These are phyloP conservation scores for Limenitis camilla DNA, from an alignment of 2,888 invertebrate species.

Conservation along the genomic window DNA sequence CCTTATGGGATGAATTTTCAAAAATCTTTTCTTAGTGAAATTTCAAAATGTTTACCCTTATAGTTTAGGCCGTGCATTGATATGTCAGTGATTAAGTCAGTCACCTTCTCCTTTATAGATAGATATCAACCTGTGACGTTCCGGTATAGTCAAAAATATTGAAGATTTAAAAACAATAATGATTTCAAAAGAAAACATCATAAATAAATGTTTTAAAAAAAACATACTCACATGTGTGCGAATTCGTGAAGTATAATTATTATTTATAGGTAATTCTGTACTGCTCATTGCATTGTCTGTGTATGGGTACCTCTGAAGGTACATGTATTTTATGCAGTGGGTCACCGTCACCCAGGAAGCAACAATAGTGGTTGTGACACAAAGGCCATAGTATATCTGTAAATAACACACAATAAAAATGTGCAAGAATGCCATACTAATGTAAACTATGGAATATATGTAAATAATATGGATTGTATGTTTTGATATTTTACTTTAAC, in stretches of 20 bases:
- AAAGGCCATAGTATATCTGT: slow-evolving; percentile 91
- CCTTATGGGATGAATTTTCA: too few relatives aligned
- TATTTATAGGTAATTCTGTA: slow-evolving; percentile 49
- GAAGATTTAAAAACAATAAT: too few relatives aligned
- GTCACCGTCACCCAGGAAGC: slow-evolving; percentile 95
- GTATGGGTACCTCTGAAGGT: slow-evolving; percentile 70
- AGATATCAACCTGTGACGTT: too few relatives aligned
- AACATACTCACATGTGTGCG: slow-evolving; percentile 46
- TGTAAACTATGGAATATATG: slow-evolving; percentile 12
- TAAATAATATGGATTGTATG: background rate
- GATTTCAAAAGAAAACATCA: background rate
- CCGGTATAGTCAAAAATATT: too few relatives aligned
- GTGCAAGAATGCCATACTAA: slow-evolving; percentile 11
- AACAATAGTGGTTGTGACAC: slow-evolving; percentile 90
- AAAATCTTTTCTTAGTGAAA: too few relatives aligned
- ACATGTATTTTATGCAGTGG: slow-evolving; percentile 91
- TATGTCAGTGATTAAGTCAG: too few relatives aligned
- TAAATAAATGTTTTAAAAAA: background rate
- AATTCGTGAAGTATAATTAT: slow-evolving; percentile 50
- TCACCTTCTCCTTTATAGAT: too few relatives aligned
- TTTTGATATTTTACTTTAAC: too few relatives aligned
- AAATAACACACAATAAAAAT: slow-evolving; percentile 32
- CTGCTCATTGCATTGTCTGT: slow-evolving; percentile 54
- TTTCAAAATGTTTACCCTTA: too few relatives aligned
- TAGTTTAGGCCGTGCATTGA: too few relatives aligned